Conservation (phyloP, 2,797 vertebrate genomes). For the Pseudopleuronectes americanus region DNA sequence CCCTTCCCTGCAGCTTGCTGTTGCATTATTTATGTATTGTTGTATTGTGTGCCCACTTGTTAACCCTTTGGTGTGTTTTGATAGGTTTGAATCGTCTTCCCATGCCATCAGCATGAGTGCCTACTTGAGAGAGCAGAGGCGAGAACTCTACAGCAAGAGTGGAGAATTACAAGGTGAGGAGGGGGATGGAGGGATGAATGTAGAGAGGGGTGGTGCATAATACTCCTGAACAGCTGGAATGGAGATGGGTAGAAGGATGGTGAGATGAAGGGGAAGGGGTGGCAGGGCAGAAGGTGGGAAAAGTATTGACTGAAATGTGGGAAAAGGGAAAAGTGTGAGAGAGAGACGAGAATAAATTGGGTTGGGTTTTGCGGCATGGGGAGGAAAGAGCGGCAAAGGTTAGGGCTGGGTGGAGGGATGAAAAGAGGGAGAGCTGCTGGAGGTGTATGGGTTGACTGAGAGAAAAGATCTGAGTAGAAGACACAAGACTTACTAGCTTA, state of each 20-base stretch:
- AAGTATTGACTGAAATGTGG: slow-evolving; percentile 26
- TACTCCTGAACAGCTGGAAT: slow-evolving; percentile 18
- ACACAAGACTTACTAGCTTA: not conserved
- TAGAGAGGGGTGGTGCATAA: not conserved
- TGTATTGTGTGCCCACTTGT: slow-evolving; percentile 1
- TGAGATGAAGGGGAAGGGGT: slow-evolving; percentile 2
- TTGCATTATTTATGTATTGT: not conserved
- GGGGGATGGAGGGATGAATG: not conserved
- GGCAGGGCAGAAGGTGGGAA: slow-evolving; percentile 29
- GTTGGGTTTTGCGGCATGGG: slow-evolving; percentile 4
- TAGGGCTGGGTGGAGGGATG: slow-evolving; percentile 11
- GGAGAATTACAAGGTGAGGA: slow-evolving; percentile 95
- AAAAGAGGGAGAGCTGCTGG: slow-evolving; percentile 6
- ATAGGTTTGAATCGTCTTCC: slow-evolving; percentile 97
- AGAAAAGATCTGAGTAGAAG: not conserved
- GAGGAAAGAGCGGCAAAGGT: slow-evolving; percentile 14
- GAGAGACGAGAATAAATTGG: slow-evolving; percentile 18
- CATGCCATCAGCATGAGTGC: slow-evolving; percentile 99
- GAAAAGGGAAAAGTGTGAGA: slow-evolving; percentile 13
- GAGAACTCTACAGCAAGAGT: slow-evolving; percentile 96
- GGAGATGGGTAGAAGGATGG: slow-evolving; percentile 15
- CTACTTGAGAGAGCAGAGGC: slow-evolving; percentile 94
- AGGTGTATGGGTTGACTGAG: not conserved
- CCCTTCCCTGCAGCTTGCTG: not conserved
- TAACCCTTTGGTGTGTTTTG: slow-evolving; percentile 35